phyloP scores from a whole-genome alignment of 2,888 invertebrate species.

The Argyresthia albistria region DNA sequence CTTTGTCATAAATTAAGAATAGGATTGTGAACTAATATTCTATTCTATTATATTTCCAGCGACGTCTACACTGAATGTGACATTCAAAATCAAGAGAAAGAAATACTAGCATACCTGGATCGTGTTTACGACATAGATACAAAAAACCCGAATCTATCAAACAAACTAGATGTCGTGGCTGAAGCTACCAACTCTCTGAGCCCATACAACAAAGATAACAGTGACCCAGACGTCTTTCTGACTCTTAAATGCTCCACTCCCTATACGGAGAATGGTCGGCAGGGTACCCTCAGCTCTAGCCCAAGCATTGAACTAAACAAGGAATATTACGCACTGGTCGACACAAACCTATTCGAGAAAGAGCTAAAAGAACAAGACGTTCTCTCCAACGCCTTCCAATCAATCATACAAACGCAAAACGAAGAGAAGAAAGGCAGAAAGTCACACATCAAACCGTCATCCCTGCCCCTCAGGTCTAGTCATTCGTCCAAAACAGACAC shows the following conservation, averaged over 20 bases:
- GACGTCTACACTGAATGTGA: constrained; percentile 65
- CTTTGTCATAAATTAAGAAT: neutral
- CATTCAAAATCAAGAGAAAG: constrained; percentile 58
- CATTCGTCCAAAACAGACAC: constrained; percentile 46
- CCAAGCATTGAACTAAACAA: constrained; percentile 52
- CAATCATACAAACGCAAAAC: constrained; percentile 47
- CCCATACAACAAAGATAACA: constrained; percentile 12
- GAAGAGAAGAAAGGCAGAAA: constrained; percentile 27
- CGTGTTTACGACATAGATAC: constrained; percentile 13
- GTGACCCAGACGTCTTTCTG: constrained; percentile 51
- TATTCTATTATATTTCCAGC: constrained; percentile 33
- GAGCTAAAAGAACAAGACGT: constrained; percentile 68
- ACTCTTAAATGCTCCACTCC: constrained; percentile 61
- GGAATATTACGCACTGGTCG: constrained; percentile 54
- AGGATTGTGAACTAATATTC: neutral
- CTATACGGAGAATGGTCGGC: constrained; percentile 30
- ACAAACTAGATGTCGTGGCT: neutral
- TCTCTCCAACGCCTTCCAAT: constrained; percentile 60
- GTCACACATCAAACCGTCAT: constrained; percentile 38
- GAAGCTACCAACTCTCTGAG: neutral
- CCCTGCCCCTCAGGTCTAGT: constrained; percentile 51
- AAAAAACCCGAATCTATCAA: neutral
- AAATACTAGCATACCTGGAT: constrained; percentile 54
- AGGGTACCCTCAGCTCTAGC: constrained; percentile 39
- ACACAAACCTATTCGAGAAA: constrained; percentile 51